These are phyloP conservation scores for Psittacara wagleri DNA, from an alignment of 2,113 vertebrate species.

Conservation along the genomic window DNA sequence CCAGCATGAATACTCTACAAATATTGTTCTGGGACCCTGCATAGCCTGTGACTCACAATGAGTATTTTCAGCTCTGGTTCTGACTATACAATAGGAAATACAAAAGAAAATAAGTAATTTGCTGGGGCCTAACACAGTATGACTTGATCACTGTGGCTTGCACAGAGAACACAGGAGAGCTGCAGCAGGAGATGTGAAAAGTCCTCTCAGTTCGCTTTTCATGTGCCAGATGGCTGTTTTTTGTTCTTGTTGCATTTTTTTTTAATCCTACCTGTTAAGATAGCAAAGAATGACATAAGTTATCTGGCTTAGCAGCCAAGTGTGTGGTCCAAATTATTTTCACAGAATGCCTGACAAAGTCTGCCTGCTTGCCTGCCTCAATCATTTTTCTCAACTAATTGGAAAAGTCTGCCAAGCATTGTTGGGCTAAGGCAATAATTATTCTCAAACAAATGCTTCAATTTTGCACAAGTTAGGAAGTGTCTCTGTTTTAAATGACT, in stretches of 20 bases:
- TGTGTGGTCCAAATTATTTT: constrained; percentile 63
- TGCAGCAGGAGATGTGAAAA: background rate
- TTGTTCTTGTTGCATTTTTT: background rate
- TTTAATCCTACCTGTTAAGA: constrained; percentile 57
- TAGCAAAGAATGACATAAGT: constrained; percentile 42
- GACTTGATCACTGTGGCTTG: background rate
- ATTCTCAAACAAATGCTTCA: constrained; percentile 66
- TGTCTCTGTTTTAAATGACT: constrained; percentile 56
- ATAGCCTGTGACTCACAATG: constrained; percentile 16
- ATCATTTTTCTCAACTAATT: constrained; percentile 67
- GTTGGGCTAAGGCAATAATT: constrained; percentile 59
- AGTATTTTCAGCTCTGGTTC: constrained; percentile 30
- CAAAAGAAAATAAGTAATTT: constrained; percentile 29
- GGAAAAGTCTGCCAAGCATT: constrained; percentile 68
- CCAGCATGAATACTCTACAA: constrained; percentile 30
- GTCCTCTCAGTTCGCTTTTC: constrained; percentile 10
- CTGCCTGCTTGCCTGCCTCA: constrained; percentile 53
- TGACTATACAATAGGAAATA: constrained; percentile 25
- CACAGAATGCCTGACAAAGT: constrained; percentile 56
- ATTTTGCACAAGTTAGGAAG: constrained; percentile 45
- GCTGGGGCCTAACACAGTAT: background rate
- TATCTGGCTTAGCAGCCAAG: constrained; percentile 51
- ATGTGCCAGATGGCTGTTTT: constrained; percentile 14
- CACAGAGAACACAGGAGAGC: background rate
- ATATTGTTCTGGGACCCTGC: constrained; percentile 53